Base-by-base conservation (phyloP, 2,888 invertebrate species). In the Chloroclystis v-ata region DNA sequence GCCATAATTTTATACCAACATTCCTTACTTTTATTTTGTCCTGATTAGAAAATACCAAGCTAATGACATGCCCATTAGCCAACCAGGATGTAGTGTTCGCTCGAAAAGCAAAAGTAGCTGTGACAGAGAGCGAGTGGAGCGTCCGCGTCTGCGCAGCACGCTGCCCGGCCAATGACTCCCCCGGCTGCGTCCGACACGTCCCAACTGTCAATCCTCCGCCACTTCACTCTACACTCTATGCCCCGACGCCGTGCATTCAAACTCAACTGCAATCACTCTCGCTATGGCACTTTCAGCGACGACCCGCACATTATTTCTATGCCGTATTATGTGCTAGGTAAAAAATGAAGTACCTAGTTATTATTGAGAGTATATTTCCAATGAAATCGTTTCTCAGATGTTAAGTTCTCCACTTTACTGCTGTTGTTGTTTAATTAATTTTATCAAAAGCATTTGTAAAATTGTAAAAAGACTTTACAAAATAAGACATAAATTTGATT, bases 21-120 rank as follows among this genome's bases (percentile, higher is more conserved):
- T 67, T 63, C 65, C 63, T 59, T n/a, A n/a, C n/a, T n/a, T n/a
- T 55, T 54, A 57, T 56, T 59, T 61, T 60, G 59, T 62, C 53
- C 67, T 77, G 74, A 78, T 79, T 79, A 78, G 72, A 77, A 77
- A 80, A 82, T 82, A 75, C 79, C 78, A 69, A 78, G 69, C 67
- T 69, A 75, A 71, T 80, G 79, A 80, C 80, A 80, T 75, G 70
- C 66, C 67, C 20, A 20, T 20, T 67, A 57, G 65, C 67, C 67
- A 57, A 73, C 72, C 68, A 76, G 80, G 81, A 81, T 78, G 78
- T 75, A 73, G 73, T 74, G 79, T 80, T 76, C 78, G 70, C 70
- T 78, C 75, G 70, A 80, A 82, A 82, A 81, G 78, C 82, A 82
- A 82, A 82, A 82, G 82, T 80, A 75, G 75, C 78, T 73, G 75